Percentiles rank a stretch among this genome's conserved stretches.
These are phyloP conservation scores for Drosophila auraria DNA, from an alignment of 1,140 invertebrate genomes.

Conservation along the genomic window DNA sequence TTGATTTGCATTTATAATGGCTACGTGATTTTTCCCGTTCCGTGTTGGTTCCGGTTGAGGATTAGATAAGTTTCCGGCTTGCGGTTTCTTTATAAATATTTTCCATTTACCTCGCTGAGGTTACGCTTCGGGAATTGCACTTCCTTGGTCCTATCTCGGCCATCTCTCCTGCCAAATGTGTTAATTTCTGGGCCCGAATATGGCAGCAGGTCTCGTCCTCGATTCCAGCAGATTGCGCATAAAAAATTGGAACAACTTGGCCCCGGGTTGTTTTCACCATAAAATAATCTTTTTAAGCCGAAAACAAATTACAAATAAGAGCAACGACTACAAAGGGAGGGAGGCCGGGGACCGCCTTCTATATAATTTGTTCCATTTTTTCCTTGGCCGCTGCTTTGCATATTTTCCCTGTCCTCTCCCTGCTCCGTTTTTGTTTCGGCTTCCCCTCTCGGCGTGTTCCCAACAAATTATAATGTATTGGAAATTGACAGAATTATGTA, in stretches of 20 bases:
- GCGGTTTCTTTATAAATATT: conserved; percentile 9
- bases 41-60: conserved; percentile 27
- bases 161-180: conserved; percentile 33
- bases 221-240: conserved; percentile 71
- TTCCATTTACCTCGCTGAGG: conserved; percentile 22
- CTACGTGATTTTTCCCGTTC: conserved; percentile 62
- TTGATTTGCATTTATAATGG: conserved; percentile 83
- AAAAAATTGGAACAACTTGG: conserved; percentile 68
- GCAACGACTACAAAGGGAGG: conserved; percentile 19
- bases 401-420: conserved; percentile 39
- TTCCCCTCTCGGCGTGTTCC: conserved; percentile 8
- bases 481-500: conserved; percentile 85
- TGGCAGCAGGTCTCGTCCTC: conserved; percentile 11
- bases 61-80: conserved; percentile 36
- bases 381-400: conserved; percentile 52
- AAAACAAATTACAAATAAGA: conserved; percentile 81
- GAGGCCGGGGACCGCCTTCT: conserved; percentile 19
- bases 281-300: conserved; percentile 83
- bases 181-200: conserved; percentile 48
- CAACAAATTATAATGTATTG: conserved; percentile 85
- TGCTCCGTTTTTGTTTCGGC: conserved; percentile 48
- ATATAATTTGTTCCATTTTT: conserved; percentile 67
- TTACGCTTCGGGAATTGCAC: conserved; percentile 9
- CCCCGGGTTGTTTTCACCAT: conserved; percentile 79
- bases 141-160: conserved; percentile 24